Evolutionary conservation across 2,113 vertebrate genomes (phyloP).

Genomic region (Myotis davidii): DNA sequence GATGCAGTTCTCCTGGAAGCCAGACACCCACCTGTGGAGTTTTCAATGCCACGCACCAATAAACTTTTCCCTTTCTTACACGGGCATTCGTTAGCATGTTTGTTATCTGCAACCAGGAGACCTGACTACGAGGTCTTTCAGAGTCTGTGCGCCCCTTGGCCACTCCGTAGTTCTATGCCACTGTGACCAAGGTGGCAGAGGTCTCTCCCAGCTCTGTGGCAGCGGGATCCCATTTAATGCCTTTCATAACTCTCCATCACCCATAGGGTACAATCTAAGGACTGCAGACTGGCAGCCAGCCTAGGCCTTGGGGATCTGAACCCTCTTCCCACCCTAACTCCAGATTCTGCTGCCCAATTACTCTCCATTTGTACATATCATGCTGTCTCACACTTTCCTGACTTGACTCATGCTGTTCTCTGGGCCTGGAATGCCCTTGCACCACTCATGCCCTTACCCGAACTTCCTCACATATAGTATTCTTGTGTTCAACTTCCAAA

Average conservation of each 20-base stretch:
- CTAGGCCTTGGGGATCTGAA: neutral
- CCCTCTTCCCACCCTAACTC: too few species aligned
- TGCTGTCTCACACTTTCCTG: neutral
- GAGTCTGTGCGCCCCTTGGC: neutral
- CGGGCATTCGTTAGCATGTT: neutral
- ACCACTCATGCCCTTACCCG: neutral
- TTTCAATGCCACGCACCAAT: neutral
- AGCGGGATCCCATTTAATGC: neutral
- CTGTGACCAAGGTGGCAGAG: neutral
- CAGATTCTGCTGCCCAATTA: neutral
- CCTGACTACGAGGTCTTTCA: neutral
- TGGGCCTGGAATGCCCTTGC: neutral
- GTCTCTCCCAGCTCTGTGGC: neutral
- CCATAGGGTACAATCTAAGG: neutral
- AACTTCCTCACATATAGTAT: neutral
- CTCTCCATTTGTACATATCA: neutral
- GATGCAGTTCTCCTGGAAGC: neutral
- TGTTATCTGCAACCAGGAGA: neutral
- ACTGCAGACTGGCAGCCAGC: neutral
- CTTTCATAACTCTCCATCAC: neutral
- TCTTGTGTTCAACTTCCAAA: neutral
- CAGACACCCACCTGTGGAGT: neutral
- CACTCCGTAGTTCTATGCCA: neutral
- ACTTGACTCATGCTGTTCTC: neutral
- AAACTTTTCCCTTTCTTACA: neutral